These are phyloP conservation scores for Shinisaurus crocodilurus DNA, from an alignment of 2,113 vertebrate species.

Conservation along the genomic window DNA sequence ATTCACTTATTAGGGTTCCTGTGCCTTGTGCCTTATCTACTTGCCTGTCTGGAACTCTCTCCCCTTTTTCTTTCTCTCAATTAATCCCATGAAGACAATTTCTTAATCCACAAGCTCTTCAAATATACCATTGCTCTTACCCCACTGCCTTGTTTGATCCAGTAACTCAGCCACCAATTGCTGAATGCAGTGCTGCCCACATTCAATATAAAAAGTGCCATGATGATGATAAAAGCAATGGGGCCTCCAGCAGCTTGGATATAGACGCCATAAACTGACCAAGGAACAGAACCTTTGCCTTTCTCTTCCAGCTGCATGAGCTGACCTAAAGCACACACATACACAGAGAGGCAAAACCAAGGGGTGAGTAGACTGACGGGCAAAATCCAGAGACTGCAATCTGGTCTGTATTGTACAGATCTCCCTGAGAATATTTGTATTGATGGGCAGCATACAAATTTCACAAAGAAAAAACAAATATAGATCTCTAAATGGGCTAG, in stretches of 20 bases:
- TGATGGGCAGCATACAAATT: not conserved
- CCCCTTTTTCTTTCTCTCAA: too few species aligned
- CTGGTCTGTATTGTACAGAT: too few species aligned
- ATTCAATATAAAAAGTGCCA: constrained; percentile 87
- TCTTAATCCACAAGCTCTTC: not conserved
- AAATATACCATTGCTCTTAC: constrained; percentile 75
- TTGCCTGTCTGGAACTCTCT: too few species aligned
- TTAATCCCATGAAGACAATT: not conserved
- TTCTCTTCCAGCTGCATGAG: constrained; percentile 87
- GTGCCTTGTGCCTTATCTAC: too few species aligned
- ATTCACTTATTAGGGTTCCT: too few species aligned
- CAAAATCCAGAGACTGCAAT: too few species aligned
- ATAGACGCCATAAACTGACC: constrained; percentile 87
- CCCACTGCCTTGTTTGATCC: constrained; percentile 96
- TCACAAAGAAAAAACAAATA: not conserved
- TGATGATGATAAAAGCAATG: constrained; percentile 86
- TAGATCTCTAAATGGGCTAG: not conserved
- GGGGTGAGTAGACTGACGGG: not conserved
- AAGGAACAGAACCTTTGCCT: constrained; percentile 88
- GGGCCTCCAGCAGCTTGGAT: constrained; percentile 89
- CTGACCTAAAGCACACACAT: constrained; percentile 74
- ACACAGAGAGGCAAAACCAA: not conserved
- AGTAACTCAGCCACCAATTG: constrained; percentile 96
- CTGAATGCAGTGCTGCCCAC: constrained; percentile 93
- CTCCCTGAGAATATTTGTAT: not conserved